Base-by-base conservation (phyloP, 1,140 invertebrate species). In the Helicorthomorpha holstii region DNA sequence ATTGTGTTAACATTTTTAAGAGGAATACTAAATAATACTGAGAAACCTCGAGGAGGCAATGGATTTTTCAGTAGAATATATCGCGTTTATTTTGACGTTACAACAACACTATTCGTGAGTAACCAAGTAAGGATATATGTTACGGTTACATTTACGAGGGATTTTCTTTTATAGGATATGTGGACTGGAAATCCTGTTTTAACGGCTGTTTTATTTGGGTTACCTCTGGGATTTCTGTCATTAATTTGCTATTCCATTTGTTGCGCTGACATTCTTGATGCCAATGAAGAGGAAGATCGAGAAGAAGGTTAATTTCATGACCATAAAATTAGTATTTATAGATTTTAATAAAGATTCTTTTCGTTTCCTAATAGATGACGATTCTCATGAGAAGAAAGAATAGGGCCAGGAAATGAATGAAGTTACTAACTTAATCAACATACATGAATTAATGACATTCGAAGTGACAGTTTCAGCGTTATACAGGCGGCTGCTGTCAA, bases 221-320 rank as follows among this genome's bases (percentile, higher is more conserved):
- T 95, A 38, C 92, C 92, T 10, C 66, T 87, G 27, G 84, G 86
- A 16, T 94, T 96, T 64, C 74, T 96, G 7, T 82, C 82, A n/a
- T 76, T 95, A 1, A 95, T 96, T 61, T 81, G 85, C 62, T 95
- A 95, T 63, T 88, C 88, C 1, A 83, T 90, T 55, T 95, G 86
- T 66, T 95, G 89, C 67, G 80, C 86, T 23, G 89, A 95, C 69
- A 88, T 94, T 60, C 72, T 93, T 57, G 90, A 93, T 65, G 85
- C 86, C n/a, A 79, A 83, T 56, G 87, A 91, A 21, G 86, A 90
- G 44, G 83, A 85, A 56, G 75, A 77, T 52, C 75, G 70, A 7
- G 61, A 70, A 27, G 57, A 60, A 7, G 49, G 50, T 41, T 12
- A 12, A 12, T 19, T 41, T 41, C 19, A 41, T 41, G 38, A 12